These are phyloP conservation scores for Pocillopora verrucosa DNA, from an alignment of 64 coral and sea anemone genomes.

Conservation along the genomic window DNA sequence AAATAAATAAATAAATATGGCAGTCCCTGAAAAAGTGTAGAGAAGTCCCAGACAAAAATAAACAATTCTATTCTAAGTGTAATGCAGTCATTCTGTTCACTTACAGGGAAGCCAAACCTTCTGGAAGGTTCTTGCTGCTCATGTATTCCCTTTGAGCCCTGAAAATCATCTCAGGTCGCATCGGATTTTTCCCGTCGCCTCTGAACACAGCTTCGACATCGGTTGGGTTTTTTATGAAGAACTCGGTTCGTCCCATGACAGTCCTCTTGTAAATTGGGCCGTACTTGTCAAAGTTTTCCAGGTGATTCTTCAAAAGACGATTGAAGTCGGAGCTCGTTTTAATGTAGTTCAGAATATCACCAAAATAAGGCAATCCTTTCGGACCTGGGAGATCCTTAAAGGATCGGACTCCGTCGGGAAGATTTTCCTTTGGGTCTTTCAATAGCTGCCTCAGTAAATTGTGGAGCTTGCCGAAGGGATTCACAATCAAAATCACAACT, in stretches of 20 bases:
- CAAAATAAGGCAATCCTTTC: constrained; percentile 1
- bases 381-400: neutral
- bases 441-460: neutral
- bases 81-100: neutral
- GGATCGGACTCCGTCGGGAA: neutral
- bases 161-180: neutral
- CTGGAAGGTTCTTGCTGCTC: neutral
- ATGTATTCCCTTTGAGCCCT: neutral
- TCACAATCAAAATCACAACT: neutral
- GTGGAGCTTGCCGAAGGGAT: neutral
- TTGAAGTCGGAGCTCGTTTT: neutral
- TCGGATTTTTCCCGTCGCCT: constrained; percentile 20
- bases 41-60: too few relatives aligned
- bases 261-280: constrained; percentile 19
- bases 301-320: neutral
- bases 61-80: too few relatives aligned
- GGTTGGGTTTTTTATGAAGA: neutral
- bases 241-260: neutral
- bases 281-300: constrained; percentile 28
- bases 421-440: neutral
- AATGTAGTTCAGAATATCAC: neutral
- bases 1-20: too few relatives aligned
- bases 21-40: too few relatives aligned
- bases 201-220: constrained; percentile 21
- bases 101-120: neutral